Conservation (phyloP, 2,797 vertebrate genomes). For the Squalus acanthias region DNA sequence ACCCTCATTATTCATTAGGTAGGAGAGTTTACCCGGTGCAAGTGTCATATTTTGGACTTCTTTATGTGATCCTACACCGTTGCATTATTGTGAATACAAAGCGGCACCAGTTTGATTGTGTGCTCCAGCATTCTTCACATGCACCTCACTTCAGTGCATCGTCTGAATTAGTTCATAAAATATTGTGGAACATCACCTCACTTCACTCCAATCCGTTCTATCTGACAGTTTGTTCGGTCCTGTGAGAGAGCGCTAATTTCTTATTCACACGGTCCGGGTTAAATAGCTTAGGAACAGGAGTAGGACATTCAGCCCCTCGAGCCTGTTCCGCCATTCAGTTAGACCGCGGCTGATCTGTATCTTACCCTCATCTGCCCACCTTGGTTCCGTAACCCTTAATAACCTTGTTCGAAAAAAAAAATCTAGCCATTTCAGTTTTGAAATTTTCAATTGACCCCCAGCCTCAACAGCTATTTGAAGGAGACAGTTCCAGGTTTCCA, state of each 20-base stretch:
- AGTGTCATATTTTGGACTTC: background rate
- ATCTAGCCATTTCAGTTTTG: background rate
- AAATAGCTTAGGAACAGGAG: background rate
- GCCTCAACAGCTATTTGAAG: background rate
- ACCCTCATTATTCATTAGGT: constrained; percentile 10
- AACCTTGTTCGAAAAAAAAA: background rate
- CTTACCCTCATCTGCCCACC: background rate
- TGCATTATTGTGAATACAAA: background rate
- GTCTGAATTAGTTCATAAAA: background rate
- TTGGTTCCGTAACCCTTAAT: background rate
- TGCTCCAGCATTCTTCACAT: background rate
- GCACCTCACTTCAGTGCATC: background rate
- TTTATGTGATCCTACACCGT: background rate
- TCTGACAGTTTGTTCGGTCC: background rate
- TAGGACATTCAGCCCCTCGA: background rate
- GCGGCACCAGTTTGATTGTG: background rate
- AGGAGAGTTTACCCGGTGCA: background rate
- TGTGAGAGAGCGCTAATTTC: background rate
- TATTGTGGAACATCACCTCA: background rate
- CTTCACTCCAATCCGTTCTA: background rate
- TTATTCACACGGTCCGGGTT: background rate
- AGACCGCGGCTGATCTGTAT: background rate
- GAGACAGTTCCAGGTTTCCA: background rate
- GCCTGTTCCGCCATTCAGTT: background rate
- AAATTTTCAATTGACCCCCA: background rate